Evolutionary conservation across 2,888 invertebrate species (phyloP), one percentile per base, ranked within the genome.

Genomic region (Gari tellinella): DNA sequence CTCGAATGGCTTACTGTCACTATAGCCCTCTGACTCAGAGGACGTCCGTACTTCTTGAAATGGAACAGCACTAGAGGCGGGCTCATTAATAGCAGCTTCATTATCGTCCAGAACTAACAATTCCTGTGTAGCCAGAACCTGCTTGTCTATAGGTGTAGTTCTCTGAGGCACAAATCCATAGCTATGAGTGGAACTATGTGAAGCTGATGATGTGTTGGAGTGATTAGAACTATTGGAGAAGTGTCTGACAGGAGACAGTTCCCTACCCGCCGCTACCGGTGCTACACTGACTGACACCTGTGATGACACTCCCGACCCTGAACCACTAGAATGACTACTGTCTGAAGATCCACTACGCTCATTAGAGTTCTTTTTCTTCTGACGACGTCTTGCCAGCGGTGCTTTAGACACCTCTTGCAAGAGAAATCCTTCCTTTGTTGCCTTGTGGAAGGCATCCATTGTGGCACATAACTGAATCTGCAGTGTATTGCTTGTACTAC

Each of bases 381-480:
- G 80, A 4, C 95, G 93, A 31, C 95, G 92, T 88, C 95, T 95
- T 14, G 95, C 95, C 62, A 95, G 92, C 80, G 95, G 94, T 0
- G 95, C 95, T 63, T 94, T 94, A 37, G 94, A 93, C 0, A 96
- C 96, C 83, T 95, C 95, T 90, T 95, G 94, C 65, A 96, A 92
- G 49, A 95, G 93, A 90, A 96, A 95, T n/a, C 95, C 95, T 87
- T 95, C 95, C 19, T 94, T 92, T 57, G 94, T 94, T 0, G 95
- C 95, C 86, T 94, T 93, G 82, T 94, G 94, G 92, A 95, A 95
- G 46, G 95, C 95, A 86, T 94, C 93, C 89, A 95, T 94, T 0
- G 95, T 95, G 43, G 94, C 94, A 82, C 94, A 94, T 72, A 95
- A 92, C 53, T 93, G 93, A 46, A 92, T 91, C 82, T 94, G 94